Evolutionary conservation across 2,797 vertebrate genomes (phyloP), one percentile per base, ranked within the genome.

Genomic region (Selene dorsalis): DNA sequence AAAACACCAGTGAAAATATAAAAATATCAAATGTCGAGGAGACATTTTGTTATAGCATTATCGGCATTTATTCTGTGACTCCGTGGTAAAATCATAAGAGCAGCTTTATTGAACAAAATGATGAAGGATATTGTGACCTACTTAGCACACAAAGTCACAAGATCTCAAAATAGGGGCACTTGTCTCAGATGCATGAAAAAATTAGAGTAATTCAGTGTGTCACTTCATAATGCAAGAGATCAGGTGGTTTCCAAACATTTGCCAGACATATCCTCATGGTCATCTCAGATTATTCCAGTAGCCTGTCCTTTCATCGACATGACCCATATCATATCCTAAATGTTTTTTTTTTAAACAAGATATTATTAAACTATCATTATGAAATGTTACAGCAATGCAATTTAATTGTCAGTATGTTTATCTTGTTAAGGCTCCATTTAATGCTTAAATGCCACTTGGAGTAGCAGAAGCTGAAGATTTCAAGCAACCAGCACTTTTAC

Each of bases 221-320:
- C n/a, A 4, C 20, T 55, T 67, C 17, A 67, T 55, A 28, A 67
- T 68, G 6, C 50, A 24, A 43, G 35, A 53, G 13, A 58, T 58
- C 43, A 39, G 18, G 63, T 38, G 14, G 13, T 60, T 65, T 8
- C 62, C 43, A 32, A 48, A 13, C 17, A 20, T 22, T 26, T 5
- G 59, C 38, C 59, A 18, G 38, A 43, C 7, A 16, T 59, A n/a
- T n/a, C 57, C 4, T 32, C 57, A 59, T 32, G n/a, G 47, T 10
- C 12, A 4, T 35, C 7, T 35, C 32, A 35, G 7, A 35, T 35
- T 9, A 35, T 35, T 41, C 39, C 38, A 22, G 11, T 39, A 35
- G 32, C 32, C 32, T 35, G 22, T 13, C 20, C 12, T 3, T 3
- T 20, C 12, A 22, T 22, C 13, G 6, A 22, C 57, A 7, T 22